Conservation (phyloP, 1,140 invertebrate genomes). For the Nixonia krombeini region DNA sequence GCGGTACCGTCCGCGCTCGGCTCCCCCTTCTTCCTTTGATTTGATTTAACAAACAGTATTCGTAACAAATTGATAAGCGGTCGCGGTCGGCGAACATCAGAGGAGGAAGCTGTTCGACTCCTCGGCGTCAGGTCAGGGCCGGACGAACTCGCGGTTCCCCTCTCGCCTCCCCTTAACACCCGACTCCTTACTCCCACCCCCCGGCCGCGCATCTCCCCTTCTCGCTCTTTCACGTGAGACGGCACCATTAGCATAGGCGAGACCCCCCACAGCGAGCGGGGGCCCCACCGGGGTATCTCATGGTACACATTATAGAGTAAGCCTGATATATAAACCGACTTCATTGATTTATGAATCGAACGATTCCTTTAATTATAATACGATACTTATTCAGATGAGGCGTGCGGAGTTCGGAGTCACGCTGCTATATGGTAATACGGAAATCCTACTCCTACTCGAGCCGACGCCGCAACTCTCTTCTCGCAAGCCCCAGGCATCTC, state of each 20-base stretch:
- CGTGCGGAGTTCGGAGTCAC: slow-evolving; percentile 59
- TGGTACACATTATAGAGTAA: slow-evolving; percentile 56
- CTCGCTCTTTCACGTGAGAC: slow-evolving; percentile 57
- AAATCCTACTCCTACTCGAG: slow-evolving; percentile 22
- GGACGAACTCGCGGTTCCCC: slow-evolving; percentile 25
- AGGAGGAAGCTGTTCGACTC: slow-evolving; percentile 28
- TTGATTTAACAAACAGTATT: slow-evolving; percentile 50
- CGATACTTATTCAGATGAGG: slow-evolving; percentile 72
- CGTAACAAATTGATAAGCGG: slow-evolving; percentile 71
- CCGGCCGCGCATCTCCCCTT: no score
- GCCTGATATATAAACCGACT: slow-evolving; percentile 69
- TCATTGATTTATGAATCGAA: slow-evolving; percentile 69
- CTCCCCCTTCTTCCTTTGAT: slow-evolving; percentile 12
- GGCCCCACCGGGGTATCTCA: slow-evolving; percentile 35
- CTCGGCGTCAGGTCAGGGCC: slow-evolving; percentile 45
- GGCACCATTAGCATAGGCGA: slow-evolving; percentile 68
- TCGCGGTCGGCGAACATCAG: slow-evolving; percentile 65
- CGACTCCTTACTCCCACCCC: no score
- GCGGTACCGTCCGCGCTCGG: slow-evolving; percentile 31
- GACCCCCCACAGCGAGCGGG: slow-evolving; percentile 64
- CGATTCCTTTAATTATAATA: slow-evolving; percentile 72
- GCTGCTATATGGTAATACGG: slow-evolving; percentile 66
- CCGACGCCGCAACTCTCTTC: slow-evolving; percentile 36
- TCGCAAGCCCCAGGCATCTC: slow-evolving; percentile 13
- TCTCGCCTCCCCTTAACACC: slow-evolving; percentile 19